These are phyloP conservation scores for Eupithecia centaureata DNA, from an alignment of 2,888 invertebrate species.

Conservation along the genomic window DNA sequence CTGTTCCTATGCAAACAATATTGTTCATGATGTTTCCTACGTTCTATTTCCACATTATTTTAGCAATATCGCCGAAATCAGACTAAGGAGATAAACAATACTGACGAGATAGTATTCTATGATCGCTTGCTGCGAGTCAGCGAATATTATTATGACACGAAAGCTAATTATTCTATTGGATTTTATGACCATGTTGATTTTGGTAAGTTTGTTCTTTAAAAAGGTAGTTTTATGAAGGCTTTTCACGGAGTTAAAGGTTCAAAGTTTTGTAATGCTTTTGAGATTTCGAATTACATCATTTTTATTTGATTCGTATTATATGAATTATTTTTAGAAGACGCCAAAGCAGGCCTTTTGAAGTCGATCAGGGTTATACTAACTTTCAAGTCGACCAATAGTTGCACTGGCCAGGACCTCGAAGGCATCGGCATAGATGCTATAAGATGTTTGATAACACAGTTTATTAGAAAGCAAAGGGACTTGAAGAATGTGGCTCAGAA, in stretches of 20 bases:
- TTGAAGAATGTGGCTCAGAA: conserved; percentile 39
- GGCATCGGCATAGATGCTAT: conserved; percentile 65
- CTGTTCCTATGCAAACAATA: conserved; percentile 29
- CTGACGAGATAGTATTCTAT: conserved; percentile 12
- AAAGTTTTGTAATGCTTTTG: neutral
- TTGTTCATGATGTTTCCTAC: conserved; percentile 13
- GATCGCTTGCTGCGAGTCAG: conserved; percentile 13
- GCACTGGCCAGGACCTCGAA: conserved; percentile 57
- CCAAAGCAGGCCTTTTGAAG: neutral
- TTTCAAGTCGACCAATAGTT: conserved; percentile 33
- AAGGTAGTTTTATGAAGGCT: neutral
- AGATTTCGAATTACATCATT: neutral
- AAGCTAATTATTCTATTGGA: conserved; percentile 2
- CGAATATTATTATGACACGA: conserved; percentile 7
- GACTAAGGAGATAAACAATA: conserved; percentile 10
- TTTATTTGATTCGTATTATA: neutral
- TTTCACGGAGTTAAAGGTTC: too few species aligned
- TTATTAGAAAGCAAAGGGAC: conserved; percentile 37
- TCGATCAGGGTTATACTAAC: conserved; percentile 3
- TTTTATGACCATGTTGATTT: conserved; percentile 2
- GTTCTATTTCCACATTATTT: conserved; percentile 9
- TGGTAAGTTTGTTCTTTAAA: neutral
- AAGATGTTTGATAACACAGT: conserved; percentile 48
- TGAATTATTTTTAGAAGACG: conserved; percentile 13
- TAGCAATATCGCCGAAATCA: conserved; percentile 9